Evolutionary conservation across 2,888 invertebrate species (phyloP), one percentile per base, ranked within the genome.

Genomic region (Artemia sinica): DNA sequence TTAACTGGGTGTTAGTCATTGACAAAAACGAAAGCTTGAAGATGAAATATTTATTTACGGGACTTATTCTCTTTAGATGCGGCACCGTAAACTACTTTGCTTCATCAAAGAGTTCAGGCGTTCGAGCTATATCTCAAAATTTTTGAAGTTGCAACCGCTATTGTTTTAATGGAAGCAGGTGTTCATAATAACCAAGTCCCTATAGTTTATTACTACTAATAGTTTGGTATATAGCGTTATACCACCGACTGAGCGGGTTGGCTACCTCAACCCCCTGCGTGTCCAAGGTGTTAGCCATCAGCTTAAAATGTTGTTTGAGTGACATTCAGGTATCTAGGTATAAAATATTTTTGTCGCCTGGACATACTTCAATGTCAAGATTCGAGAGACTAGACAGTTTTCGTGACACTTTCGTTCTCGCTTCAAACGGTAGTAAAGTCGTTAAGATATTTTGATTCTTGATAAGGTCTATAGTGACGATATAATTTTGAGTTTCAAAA

Each of bases 331-430:
- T 58, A 58, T 58, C 58, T 58, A 18, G 58, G 58, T 18, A 14
- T 58, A n/a, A 10, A 58, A 58, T 58, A 58, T 9, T 58, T 58
- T 18, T 58, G 58, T 58, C 58, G 58, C 58, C n/a, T n/a, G 58
- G 58, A 58, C 58, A 58, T 58, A n/a, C n/a, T 58, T 58, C 58
- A 58, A 58, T 58, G 58, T 58, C 58, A 58, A n/a, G 18, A 18
- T n/a, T 58, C 18, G 58, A 58, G 18, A 9, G 14, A n/a, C 8
- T 18, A 18, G n/a, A n/a, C 14, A 14, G 58, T n/a, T 58, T 18
- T 14, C 58, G 58, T 58, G 58, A 58, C 58, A 58, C 58, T 58
- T 58, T 58, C 58, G 58, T 58, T 58, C 58, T 58, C 58, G 58
- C 14, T 58, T 58, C 58, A 58, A 28, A 58, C 58, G 18, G 58